Conservation (phyloP, 2,888 invertebrate species). For the Venustoraphidia nigricollis region DNA sequence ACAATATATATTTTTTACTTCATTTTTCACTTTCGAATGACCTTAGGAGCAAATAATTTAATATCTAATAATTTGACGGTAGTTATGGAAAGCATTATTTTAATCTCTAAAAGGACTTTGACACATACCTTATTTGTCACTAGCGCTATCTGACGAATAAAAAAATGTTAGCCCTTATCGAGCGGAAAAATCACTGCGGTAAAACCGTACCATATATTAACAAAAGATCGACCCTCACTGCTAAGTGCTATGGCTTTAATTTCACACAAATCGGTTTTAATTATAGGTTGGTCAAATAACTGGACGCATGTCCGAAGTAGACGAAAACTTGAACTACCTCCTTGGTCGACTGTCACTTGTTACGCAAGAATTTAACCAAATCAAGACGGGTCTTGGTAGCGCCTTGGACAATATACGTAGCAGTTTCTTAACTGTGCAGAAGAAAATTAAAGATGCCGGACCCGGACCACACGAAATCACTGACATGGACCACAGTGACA, state of each 20-base stretch:
- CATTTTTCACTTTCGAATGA: not conserved
- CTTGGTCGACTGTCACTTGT: slow-evolving; percentile 64
- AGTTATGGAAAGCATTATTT: no score
- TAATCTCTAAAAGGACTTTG: no score
- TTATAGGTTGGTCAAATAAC: slow-evolving; percentile 59
- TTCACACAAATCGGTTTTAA: slow-evolving; percentile 1
- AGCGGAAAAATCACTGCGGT: no score
- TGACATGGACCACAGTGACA: slow-evolving; percentile 3
- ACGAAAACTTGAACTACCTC: slow-evolving; percentile 67
- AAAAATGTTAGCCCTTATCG: no score
- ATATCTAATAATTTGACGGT: not conserved
- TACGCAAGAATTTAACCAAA: slow-evolving; percentile 71
- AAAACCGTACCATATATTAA: no score
- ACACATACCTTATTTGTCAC: no score
- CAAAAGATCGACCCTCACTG: not conserved
- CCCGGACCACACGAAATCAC: slow-evolving; percentile 44
- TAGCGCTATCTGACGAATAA: no score
- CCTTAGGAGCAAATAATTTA: slow-evolving; percentile 1
- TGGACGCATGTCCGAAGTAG: slow-evolving; percentile 58
- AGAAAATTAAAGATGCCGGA: slow-evolving; percentile 33
- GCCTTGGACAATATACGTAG: slow-evolving; percentile 55
- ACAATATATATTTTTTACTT: slow-evolving; percentile 9
- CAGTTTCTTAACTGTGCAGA: slow-evolving; percentile 46
- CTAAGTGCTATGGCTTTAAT: slow-evolving; percentile 1
- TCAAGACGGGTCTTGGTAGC: slow-evolving; percentile 57